Evolutionary conservation across 2,113 vertebrate species (phyloP).

Genomic region (Nanger granti): DNA sequence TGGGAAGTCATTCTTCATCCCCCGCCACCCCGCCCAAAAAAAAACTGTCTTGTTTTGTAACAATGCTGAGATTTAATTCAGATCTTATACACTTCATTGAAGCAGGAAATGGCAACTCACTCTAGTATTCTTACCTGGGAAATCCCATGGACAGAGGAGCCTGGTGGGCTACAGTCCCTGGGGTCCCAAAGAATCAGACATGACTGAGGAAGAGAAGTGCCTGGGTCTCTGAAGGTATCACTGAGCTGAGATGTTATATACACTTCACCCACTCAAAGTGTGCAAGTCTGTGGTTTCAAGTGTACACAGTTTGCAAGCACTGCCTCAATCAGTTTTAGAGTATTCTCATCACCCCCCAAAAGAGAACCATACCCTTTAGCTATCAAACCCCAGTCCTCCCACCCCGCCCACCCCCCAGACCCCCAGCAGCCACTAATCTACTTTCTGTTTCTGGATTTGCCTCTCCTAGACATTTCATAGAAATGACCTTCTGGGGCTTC

Average conservation of each 20-base stretch:
- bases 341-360: background rate
- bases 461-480: background rate
- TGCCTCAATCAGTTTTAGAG: background rate
- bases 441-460: background rate
- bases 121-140: background rate
- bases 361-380: background rate
- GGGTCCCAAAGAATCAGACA: background rate
- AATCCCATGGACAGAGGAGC: background rate
- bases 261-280: background rate
- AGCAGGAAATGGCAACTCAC: background rate
- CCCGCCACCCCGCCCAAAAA: rapidly evolving
- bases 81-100: background rate
- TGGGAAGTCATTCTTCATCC: background rate
- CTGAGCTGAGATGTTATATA: background rate
- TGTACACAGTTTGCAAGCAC: background rate
- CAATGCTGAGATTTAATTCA: background rate
- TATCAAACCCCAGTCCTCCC: background rate
- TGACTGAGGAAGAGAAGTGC: background rate
- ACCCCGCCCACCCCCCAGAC: background rate
- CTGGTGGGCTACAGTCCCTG: background rate
- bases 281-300: background rate
- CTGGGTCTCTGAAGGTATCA: background rate
- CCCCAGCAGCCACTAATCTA: background rate
- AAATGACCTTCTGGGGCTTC: background rate
- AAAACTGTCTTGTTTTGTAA: too few relatives aligned